These are phyloP conservation scores for Eupithecia subumbrata DNA, from an alignment of 2,888 invertebrate species.

Conservation along the genomic window DNA sequence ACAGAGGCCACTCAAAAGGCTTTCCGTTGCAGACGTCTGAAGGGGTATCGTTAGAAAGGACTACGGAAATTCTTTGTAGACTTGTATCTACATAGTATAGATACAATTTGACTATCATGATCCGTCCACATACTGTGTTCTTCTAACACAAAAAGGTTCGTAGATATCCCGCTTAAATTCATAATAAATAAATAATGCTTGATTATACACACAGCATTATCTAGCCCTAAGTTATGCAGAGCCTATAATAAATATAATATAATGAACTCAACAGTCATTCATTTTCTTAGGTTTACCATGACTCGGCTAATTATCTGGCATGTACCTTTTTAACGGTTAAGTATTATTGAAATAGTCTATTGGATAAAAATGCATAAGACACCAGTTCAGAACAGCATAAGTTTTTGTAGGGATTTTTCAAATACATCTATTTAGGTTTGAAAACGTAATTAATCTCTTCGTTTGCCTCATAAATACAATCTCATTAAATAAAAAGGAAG, in stretches of 20 bases:
- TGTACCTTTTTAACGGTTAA: too few relatives aligned
- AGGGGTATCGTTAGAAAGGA: neutral
- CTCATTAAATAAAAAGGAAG: neutral
- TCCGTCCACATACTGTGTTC: neutral
- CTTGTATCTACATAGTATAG: neutral
- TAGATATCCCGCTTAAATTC: neutral
- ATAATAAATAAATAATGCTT: too few relatives aligned
- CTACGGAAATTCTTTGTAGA: constrained; percentile 7
- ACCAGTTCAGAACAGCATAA: too few relatives aligned
- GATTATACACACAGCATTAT: too few relatives aligned
- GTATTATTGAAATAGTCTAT: too few relatives aligned
- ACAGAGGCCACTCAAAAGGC: constrained; percentile 10
- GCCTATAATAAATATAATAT: too few relatives aligned
- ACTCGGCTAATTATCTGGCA: too few relatives aligned
- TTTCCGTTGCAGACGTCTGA: constrained; percentile 7
- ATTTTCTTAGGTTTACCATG: too few relatives aligned
- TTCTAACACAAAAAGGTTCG: neutral
- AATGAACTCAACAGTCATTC: too few relatives aligned
- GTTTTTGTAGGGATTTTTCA: neutral
- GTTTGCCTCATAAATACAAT: neutral
- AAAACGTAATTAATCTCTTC: neutral
- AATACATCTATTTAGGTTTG: neutral
- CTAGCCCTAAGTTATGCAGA: too few relatives aligned
- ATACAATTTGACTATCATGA: neutral
- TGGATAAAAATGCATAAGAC: too few relatives aligned